These are phyloP conservation scores for Eriosoma lanigerum DNA, from an alignment of 1,140 invertebrate genomes.

Conservation along the genomic window DNA sequence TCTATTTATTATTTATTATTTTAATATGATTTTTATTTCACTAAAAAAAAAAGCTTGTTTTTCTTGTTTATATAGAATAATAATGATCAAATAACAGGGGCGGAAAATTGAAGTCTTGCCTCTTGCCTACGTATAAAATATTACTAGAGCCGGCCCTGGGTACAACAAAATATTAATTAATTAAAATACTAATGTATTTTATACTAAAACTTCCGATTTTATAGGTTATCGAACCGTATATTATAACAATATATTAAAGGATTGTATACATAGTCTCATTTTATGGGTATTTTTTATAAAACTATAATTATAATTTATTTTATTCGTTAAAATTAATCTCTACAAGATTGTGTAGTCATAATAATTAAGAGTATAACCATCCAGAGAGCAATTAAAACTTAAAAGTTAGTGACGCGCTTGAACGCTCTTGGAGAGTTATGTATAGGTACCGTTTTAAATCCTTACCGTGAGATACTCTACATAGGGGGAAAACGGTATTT, in stretches of 20 bases:
- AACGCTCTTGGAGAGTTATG: not conserved
- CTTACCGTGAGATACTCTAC: not conserved
- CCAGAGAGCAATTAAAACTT: not conserved
- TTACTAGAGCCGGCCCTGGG: too few relatives aligned
- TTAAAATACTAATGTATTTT: slow-evolving; percentile 9
- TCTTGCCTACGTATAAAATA: too few relatives aligned
- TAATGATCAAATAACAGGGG: too few relatives aligned
- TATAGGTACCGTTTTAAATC: slow-evolving; percentile 6
- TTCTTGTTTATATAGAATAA: too few relatives aligned
- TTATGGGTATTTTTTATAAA: not conserved
- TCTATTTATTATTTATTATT: too few relatives aligned
- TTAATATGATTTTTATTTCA: too few relatives aligned
- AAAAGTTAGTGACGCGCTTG: slow-evolving; percentile 26
- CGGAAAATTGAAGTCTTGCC: too few relatives aligned
- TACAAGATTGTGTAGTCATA: not conserved
- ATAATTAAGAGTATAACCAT: slow-evolving; percentile 8
- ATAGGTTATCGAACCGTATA: not conserved
- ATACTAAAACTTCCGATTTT: not conserved
- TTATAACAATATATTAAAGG: too few relatives aligned
- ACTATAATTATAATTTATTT: not conserved
- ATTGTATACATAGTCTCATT: not conserved
- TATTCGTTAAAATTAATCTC: slow-evolving; percentile 7
- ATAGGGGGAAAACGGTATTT: not conserved
- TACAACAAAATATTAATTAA: too few relatives aligned
- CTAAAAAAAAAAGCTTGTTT: too few relatives aligned